These are phyloP conservation scores for Aphaenogaster floridana DNA, from an alignment of 1,140 invertebrate genomes.

Conservation along the genomic window DNA sequence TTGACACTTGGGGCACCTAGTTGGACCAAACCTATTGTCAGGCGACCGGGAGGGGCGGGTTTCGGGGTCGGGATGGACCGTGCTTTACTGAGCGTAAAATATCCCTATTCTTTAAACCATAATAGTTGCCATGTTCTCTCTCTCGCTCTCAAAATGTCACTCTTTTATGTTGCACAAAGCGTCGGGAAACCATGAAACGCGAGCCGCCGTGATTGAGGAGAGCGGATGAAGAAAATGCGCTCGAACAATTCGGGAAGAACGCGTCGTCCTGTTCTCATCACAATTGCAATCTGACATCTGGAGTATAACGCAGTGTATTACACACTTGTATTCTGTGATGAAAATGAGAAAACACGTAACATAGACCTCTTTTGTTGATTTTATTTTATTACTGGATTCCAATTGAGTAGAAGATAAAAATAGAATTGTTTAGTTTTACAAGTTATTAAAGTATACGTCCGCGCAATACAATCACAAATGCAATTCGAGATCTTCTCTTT, in stretches of 20 bases:
- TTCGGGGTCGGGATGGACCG: slow-evolving; percentile 74
- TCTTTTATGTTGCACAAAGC: slow-evolving; percentile 78
- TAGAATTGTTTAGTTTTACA: background rate
- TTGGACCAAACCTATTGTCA: slow-evolving; percentile 76
- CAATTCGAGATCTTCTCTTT: slow-evolving; percentile 18
- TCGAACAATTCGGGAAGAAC: slow-evolving; percentile 15
- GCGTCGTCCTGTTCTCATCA: background rate
- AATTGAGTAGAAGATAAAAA: background rate
- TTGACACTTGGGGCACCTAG: slow-evolving; percentile 81
- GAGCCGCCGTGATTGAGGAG: slow-evolving; percentile 43
- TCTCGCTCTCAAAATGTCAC: slow-evolving; percentile 47
- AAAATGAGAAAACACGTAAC: background rate
- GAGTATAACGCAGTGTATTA: background rate
- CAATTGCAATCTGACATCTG: background rate
- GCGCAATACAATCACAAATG: background rate
- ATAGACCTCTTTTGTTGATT: background rate
- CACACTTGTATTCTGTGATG: background rate
- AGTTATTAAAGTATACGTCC: background rate
- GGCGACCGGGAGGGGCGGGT: slow-evolving; percentile 74
- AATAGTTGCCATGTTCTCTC: slow-evolving; percentile 82
- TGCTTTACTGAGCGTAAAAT: slow-evolving; percentile 86
- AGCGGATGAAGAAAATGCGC: slow-evolving; percentile 46
- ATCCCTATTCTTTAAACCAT: slow-evolving; percentile 82
- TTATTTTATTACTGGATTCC: background rate
- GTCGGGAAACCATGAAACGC: slow-evolving; percentile 65